A percentile compares a stretch with the other conserved stretches of the same genome.
phyloP scores from a whole-genome alignment of 2,797 vertebrate species.

The Galagoides demidoff region DNA sequence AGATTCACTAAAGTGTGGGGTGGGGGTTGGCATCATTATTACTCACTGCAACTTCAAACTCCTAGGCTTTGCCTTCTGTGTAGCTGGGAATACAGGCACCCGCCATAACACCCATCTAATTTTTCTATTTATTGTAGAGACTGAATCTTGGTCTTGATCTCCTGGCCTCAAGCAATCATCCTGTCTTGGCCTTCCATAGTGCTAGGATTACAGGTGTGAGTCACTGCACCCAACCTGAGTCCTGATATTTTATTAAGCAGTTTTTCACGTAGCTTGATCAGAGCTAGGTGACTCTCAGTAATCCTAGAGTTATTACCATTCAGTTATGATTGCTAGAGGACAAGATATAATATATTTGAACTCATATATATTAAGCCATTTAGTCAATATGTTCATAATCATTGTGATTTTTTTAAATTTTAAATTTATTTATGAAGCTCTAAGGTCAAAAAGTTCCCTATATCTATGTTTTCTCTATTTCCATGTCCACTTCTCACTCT shows the following conservation, averaged over 20 bases:
- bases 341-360: background rate
- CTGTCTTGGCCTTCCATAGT: too few species aligned
- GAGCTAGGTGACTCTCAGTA: background rate
- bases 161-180: too few species aligned
- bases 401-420: background rate
- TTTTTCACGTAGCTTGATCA: background rate
- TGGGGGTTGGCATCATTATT: too few species aligned
- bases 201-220: too few species aligned
- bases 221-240: too few species aligned
- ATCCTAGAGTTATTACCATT: background rate
- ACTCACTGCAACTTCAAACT: too few species aligned
- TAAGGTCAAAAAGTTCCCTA: background rate
- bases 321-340: background rate
- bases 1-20: too few species aligned
- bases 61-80: too few species aligned
- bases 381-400: background rate
- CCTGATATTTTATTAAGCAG: background rate
- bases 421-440: background rate
- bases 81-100: too few species aligned
- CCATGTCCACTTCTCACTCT: background rate
- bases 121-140: too few species aligned
- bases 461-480: background rate
- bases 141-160: too few species aligned
- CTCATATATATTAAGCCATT: background rate
- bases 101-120: too few species aligned